Evolutionary conservation across 2,797 vertebrate species (phyloP).

Genomic region (Argentina silus): DNA sequence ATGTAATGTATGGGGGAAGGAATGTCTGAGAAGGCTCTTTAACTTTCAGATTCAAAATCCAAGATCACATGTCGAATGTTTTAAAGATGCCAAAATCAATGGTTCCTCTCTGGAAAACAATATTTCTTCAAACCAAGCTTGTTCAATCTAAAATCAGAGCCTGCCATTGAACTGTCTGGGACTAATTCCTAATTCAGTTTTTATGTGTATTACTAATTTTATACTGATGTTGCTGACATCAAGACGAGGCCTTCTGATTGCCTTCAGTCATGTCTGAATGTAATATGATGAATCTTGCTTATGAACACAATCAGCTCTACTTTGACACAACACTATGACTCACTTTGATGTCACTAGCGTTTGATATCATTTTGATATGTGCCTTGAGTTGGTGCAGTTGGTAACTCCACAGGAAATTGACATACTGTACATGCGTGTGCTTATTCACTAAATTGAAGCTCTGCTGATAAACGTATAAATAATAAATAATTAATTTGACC

Average conservation of each 20-base stretch:
- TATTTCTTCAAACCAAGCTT: background rate
- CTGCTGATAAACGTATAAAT: no score
- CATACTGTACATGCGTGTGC: no score
- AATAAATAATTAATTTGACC: no score
- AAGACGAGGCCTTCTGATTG: background rate
- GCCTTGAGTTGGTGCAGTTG: no score
- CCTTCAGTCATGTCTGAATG: slow-evolving; percentile 10
- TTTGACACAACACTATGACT: no score
- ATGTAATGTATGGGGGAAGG: background rate
- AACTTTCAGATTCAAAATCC: no score
- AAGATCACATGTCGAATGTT: background rate
- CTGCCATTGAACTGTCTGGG: background rate
- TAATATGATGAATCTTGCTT: no score
- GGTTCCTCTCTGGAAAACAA: background rate
- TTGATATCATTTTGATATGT: no score
- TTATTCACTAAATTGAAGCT: no score
- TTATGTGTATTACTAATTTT: background rate
- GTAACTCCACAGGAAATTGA: no score
- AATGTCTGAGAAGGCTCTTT: background rate
- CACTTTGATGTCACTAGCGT: no score
- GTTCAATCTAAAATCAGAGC: background rate
- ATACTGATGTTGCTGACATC: background rate
- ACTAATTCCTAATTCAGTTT: background rate
- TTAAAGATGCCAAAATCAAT: background rate
- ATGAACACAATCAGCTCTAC: no score